A percentile compares a stretch with the other conserved stretches of the same genome.
Evolutionary conservation across 1,140 invertebrate species (phyloP).

Genomic region (Tetramorium alpestre): DNA sequence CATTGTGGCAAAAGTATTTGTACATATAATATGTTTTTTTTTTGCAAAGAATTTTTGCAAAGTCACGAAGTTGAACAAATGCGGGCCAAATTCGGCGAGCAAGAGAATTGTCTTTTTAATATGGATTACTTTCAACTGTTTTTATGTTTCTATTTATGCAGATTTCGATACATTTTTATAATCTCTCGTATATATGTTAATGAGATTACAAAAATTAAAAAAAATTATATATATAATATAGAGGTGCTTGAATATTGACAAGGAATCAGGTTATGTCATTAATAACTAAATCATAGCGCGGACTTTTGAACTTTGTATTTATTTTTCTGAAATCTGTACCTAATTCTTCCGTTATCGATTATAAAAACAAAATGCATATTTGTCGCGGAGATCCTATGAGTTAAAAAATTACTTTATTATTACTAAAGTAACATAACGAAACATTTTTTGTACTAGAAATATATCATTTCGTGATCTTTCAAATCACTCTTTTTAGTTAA

Average conservation of each 20-base stretch:
- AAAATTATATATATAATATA: not conserved
- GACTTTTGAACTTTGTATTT: not conserved
- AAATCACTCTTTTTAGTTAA: not conserved
- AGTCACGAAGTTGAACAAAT: not conserved
- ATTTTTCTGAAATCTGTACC: not conserved
- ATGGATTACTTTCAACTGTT: not conserved
- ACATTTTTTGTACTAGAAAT: not conserved
- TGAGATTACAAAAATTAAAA: no score
- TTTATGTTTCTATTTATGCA: no score
- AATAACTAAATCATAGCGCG: not conserved
- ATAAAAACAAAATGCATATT: not conserved
- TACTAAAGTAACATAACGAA: not conserved
- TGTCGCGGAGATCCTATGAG: not conserved
- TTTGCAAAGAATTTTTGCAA: not conserved
- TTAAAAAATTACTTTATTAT: not conserved
- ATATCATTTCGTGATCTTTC: not conserved
- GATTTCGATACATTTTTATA: no score
- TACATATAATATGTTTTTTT: conserved; percentile 20
- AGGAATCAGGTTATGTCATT: not conserved
- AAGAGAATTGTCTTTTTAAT: conserved; percentile 15
- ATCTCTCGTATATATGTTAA: no score
- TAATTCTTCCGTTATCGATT: not conserved
- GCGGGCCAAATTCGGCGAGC: not conserved
- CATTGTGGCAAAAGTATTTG: conserved; percentile 13
- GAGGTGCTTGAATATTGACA: not conserved